A percentile compares a stretch with the other conserved stretches of the same genome.
These are phyloP conservation scores for Alfaro cultratus DNA, from an alignment of 2,797 vertebrate species.

Conservation along the genomic window DNA sequence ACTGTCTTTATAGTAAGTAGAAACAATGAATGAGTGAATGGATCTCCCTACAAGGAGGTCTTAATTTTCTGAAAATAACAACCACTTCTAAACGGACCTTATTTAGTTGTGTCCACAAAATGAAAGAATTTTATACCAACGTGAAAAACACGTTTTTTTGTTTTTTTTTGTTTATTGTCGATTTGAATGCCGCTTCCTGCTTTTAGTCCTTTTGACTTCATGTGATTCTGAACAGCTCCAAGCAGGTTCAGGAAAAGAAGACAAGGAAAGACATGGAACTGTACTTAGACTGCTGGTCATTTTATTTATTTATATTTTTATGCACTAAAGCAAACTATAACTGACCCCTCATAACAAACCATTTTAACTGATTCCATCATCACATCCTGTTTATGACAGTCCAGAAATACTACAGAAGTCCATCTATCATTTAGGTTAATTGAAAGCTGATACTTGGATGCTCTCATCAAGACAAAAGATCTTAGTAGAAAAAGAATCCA, in stretches of 20 bases:
- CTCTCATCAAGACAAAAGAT: background rate
- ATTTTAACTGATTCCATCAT: background rate
- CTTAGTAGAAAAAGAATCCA: background rate
- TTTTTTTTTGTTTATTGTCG: background rate
- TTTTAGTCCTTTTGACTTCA: background rate
- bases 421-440: background rate
- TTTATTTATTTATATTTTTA: background rate
- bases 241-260: background rate
- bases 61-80: background rate
- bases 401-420: background rate
- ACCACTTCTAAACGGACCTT: background rate
- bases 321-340: background rate
- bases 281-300: background rate
- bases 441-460: background rate
- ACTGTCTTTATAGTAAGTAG: background rate
- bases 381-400: background rate
- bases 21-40: background rate
- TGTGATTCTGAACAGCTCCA: background rate
- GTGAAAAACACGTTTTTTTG: background rate
- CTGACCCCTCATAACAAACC: background rate
- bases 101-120: background rate
- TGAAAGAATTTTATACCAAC: background rate
- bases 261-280: background rate
- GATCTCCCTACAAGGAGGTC: background rate
- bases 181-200: background rate